phyloP scores from a whole-genome alignment of 2,797 vertebrate species.

The Hypotaenidia okinawae region DNA sequence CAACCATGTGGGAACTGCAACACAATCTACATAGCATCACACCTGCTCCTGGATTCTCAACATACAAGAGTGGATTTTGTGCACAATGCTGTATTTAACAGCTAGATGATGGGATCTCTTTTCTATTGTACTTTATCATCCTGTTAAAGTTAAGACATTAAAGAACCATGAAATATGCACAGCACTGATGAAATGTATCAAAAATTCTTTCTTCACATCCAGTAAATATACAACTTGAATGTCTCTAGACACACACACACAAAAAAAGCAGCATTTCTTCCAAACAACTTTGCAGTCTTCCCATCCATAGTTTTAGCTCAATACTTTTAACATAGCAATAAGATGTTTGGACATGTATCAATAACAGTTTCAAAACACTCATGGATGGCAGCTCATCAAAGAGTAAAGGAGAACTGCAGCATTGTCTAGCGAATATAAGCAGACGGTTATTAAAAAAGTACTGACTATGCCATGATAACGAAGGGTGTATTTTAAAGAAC shows the following conservation, averaged over 20 bases:
- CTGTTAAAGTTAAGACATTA: not conserved
- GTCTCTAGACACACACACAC: not conserved
- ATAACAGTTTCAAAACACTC: not conserved
- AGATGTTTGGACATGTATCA: not conserved
- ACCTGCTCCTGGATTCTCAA: not conserved
- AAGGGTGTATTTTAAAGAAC: not conserved
- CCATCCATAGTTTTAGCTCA: not conserved
- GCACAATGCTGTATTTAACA: not conserved
- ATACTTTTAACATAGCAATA: not conserved
- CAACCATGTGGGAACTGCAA: not conserved
- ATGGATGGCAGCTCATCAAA: not conserved
- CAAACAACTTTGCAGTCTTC: not conserved
- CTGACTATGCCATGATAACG: not conserved
- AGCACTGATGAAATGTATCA: not conserved
- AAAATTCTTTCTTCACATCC: not conserved
- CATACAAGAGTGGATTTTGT: not conserved
- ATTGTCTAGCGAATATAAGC: not conserved
- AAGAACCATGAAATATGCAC: not conserved
- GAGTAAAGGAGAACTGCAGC: not conserved
- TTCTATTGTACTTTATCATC: not conserved
- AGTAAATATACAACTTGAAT: not conserved
- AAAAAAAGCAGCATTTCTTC: not conserved
- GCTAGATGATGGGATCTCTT: not conserved
- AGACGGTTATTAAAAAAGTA: not conserved
- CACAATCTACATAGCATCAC: not conserved